These are phyloP conservation scores for Perodicticus potto DNA, from an alignment of 2,797 vertebrate genomes.

Conservation along the genomic window DNA sequence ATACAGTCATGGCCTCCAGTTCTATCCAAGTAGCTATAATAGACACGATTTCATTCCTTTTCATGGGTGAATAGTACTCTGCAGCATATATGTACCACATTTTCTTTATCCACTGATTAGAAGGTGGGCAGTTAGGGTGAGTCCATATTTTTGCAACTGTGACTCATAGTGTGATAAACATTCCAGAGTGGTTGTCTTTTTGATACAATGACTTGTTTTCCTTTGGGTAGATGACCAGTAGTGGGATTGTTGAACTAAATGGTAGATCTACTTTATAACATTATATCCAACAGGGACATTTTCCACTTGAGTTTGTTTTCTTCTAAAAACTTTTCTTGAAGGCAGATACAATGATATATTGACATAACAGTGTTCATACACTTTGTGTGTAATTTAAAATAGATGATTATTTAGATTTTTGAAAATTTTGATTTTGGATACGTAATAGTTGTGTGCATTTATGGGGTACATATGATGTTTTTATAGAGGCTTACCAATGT, in stretches of 20 bases:
- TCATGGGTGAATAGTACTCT: background rate
- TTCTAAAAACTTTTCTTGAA: background rate
- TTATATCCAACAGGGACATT: background rate
- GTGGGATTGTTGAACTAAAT: background rate
- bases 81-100: background rate
- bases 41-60: background rate
- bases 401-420: background rate
- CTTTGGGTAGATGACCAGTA: background rate
- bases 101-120: background rate
- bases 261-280: background rate
- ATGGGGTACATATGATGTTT: background rate
- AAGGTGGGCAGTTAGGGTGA: background rate
- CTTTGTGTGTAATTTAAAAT: no score
- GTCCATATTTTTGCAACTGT: background rate
- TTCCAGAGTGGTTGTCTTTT: background rate
- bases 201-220: background rate
- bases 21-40: background rate
- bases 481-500: background rate
- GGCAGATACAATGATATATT: background rate
- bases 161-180: background rate
- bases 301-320: constrained; percentile 27
- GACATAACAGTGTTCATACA: background rate
- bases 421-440: background rate
- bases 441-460: background rate
- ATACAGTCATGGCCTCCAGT: background rate